Conservation (phyloP, 2,797 vertebrate species). For the Chelmon rostratus region DNA sequence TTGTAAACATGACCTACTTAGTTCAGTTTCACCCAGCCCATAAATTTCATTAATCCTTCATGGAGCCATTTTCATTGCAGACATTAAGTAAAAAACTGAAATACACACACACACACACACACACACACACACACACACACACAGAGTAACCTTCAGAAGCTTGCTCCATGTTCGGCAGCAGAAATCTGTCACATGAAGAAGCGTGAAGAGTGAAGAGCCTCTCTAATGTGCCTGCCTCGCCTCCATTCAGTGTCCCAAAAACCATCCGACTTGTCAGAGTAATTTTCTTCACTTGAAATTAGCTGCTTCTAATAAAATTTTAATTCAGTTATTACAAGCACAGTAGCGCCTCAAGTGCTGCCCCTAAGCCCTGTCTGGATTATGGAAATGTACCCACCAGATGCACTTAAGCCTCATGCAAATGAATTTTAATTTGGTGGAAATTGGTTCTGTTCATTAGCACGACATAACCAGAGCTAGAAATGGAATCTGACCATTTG, state of each 20-base stretch:
- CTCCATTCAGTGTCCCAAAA: constrained; percentile 54
- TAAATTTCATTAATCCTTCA: constrained; percentile 61
- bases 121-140: constrained; percentile 4
- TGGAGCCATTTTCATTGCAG: constrained; percentile 30
- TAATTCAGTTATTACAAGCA: constrained; percentile 80
- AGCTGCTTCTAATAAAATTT: constrained; percentile 79
- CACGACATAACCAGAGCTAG: constrained; percentile 18
- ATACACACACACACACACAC: constrained; percentile 25
- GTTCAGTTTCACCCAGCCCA: constrained; percentile 24
- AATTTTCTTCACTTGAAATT: constrained; percentile 75
- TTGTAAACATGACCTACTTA: constrained; percentile 60
- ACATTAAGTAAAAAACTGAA: constrained; percentile 41
- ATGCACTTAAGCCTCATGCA: constrained; percentile 68
- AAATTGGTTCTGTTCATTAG: constrained; percentile 70
- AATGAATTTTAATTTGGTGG: constrained; percentile 76
- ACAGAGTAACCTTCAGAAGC: constrained; percentile 38
- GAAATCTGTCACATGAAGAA: constrained; percentile 50
- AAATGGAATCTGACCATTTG: constrained; percentile 38
- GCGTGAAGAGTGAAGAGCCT: constrained; percentile 57
- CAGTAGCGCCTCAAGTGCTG: constrained; percentile 70
- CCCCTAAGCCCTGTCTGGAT: constrained; percentile 67
- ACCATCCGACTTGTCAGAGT: constrained; percentile 66
- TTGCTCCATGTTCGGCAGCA: constrained; percentile 30
- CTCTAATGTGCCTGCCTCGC: constrained; percentile 43
- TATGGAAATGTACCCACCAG: constrained; percentile 71